phyloP scores from a whole-genome alignment of 2,113 vertebrate genomes.

The Recurvirostra avosetta region DNA sequence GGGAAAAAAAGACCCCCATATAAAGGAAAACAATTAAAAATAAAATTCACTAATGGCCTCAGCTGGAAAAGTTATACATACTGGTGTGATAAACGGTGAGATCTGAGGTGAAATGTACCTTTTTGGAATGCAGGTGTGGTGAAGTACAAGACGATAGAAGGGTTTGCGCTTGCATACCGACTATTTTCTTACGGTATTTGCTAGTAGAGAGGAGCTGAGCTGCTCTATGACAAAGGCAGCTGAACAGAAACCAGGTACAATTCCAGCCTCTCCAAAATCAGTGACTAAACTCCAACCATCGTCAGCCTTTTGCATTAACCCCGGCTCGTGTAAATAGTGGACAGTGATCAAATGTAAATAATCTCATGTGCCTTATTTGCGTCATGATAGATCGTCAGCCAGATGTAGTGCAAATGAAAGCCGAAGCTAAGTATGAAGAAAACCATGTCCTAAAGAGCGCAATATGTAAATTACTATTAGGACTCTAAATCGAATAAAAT shows the following conservation, averaged over 20 bases:
- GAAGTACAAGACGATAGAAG: not conserved
- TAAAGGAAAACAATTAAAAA: not conserved
- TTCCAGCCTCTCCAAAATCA: not conserved
- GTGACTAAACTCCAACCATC: not conserved
- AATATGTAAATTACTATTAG: constrained; percentile 51
- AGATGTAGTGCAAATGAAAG: constrained; percentile 52
- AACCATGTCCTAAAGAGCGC: constrained; percentile 50
- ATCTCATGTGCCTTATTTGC: constrained; percentile 18
- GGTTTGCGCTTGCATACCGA: constrained; percentile 7
- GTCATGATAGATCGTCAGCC: constrained; percentile 20
- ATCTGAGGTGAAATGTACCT: not conserved
- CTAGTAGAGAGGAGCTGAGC: not conserved
- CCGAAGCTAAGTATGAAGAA: constrained; percentile 51
- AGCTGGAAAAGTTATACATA: not conserved
- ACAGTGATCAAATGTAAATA: constrained; percentile 50
- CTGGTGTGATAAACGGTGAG: not conserved
- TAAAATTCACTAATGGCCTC: not conserved
- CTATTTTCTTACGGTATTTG: constrained; percentile 41
- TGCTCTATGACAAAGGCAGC: not conserved
- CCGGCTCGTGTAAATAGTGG: constrained; percentile 10
- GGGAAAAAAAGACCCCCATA: not conserved
- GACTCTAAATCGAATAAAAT: constrained; percentile 55
- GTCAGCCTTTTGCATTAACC: not conserved
- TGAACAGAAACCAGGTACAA: not conserved
- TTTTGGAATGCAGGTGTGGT: not conserved